Percentiles rank a stretch among this genome's conserved stretches.
Conservation (phyloP, 2,797 vertebrate species). For the Pitangus sulphuratus region DNA sequence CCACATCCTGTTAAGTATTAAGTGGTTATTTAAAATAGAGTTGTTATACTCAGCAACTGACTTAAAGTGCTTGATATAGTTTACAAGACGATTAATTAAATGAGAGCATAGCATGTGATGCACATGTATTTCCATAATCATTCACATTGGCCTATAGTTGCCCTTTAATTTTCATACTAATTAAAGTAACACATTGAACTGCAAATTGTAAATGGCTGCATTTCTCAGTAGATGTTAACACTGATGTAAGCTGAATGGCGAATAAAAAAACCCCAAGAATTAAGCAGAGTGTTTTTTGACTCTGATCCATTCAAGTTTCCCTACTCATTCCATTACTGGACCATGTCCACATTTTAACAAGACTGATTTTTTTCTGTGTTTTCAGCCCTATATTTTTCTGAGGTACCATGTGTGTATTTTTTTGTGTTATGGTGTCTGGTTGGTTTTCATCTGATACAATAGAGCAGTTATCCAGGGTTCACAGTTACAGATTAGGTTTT, state of each 20-base stretch:
- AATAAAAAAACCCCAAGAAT: slow-evolving; percentile 70
- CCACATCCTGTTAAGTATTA: slow-evolving; percentile 80
- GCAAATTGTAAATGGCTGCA: slow-evolving; percentile 73
- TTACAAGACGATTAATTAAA: slow-evolving; percentile 83
- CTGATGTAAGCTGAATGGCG: slow-evolving; percentile 68
- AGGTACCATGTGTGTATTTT: slow-evolving; percentile 58
- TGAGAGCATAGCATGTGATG: slow-evolving; percentile 76
- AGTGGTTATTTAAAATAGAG: slow-evolving; percentile 80
- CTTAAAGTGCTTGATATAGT: slow-evolving; percentile 78
- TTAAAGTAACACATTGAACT: slow-evolving; percentile 79
- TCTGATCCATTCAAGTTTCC: slow-evolving; percentile 67
- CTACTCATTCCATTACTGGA: slow-evolving; percentile 69
- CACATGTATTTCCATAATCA: slow-evolving; percentile 81
- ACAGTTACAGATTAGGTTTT: slow-evolving; percentile 12
- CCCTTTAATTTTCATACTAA: slow-evolving; percentile 82
- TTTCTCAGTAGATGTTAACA: slow-evolving; percentile 72
- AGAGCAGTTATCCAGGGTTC: slow-evolving; percentile 40
- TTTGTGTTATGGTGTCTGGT: slow-evolving; percentile 62
- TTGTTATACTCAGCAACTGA: slow-evolving; percentile 75
- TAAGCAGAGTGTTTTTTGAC: slow-evolving; percentile 64
- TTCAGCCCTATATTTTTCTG: slow-evolving; percentile 65
- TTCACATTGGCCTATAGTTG: slow-evolving; percentile 76
- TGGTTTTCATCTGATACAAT: slow-evolving; percentile 71
- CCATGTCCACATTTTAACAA: slow-evolving; percentile 72
- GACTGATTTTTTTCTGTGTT: slow-evolving; percentile 42